Evolutionary conservation across 1,140 invertebrate species (phyloP), one percentile per base, ranked within the genome.

Genomic region (Diabrotica undecimpunctata): DNA sequence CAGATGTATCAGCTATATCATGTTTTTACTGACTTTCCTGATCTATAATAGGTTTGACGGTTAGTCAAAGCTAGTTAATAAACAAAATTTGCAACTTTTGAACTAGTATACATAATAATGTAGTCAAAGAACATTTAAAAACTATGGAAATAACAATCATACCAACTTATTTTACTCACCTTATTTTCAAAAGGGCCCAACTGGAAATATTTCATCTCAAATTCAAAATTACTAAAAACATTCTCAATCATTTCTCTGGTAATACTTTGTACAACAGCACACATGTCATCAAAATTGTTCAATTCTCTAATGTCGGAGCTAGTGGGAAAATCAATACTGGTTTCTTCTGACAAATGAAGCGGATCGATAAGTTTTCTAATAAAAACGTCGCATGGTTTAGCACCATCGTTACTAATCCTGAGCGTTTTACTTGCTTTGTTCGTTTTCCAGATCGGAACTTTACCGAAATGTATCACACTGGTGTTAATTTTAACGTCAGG

Each of bases 391-490:
- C 70, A 71, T 11, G 58, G 14, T 61, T 71, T 69, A 37, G 5
- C 13, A 4, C 70, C 68, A 14, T 52, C 62, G 52, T 71, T 71
- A 14, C 35, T 13, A 12, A 71, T 9, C 66, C 66, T 46, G 36
- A 60, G 41, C 4, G 8, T 8, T 46, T 46, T 69, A 12, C 54
- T 53, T 51, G 35, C 25, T 7, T 13, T 10, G 7, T 13, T 56
- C 7, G 67, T 60, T 53, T 66, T 62, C 70, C 70, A 71, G 9
- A 69, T 67, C 5, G 67, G 67, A 9, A 71, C 67, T 14, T 54
- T 50, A n/a, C 67, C 67, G 61, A 71, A 71, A 60, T 61, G n/a
- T 11, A 71, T 54, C 0, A n/a, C 5, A 13, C n/a, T n/a, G 12
- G 62, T 62, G 12, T 10, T 35, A 14, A 71, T 66, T 39, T 61